Base-by-base conservation (phyloP, 2,113 vertebrate species). In the Xiphophorus couchianus region DNA sequence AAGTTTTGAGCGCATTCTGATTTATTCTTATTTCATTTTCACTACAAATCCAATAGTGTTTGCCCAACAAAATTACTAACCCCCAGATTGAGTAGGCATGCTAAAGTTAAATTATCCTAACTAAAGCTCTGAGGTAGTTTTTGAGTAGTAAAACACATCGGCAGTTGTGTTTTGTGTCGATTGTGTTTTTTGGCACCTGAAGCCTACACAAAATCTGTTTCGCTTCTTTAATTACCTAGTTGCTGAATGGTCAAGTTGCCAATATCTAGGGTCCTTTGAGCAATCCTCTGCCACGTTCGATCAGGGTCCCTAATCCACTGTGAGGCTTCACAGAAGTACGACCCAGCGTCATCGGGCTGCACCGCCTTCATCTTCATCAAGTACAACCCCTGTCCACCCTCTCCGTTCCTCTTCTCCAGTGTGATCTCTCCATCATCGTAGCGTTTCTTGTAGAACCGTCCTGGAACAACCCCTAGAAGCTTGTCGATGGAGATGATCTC, bases 251-350 rank as follows among this genome's bases (percentile, higher is more conserved):
- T 94, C 81, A 97, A 93, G 3, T 95, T 94, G 31, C 96, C 96
- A 62, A 97, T 92, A 17, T 95, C 93, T 66, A 96, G 89, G 28
- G 91, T 95, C 79, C 96, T 95, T 85, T 96, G 95, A 0, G 94
- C 93, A 0, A 97, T 95, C 86, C 93, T 96, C 84, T 95, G 91
- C 96, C 96, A 97, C 4, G 87, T 90, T 29, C 95, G 93, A 17
- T 95, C 93, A 0, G 95, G 96, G 69, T 97, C 96, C 77, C 90
- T 93, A 62, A 97, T 96, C 96, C 96, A 97, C 84, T 97, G 96
- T 0, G 91, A 87, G 0, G 93, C 95, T 1, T 96, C 95, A 3
- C 96, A 97, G 90, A 95, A 96, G 78, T 96, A 97, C 1, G 93
- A 90, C 58, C 96, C 96, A 0, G 92, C 84, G 14, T 97, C 96